Base-by-base conservation (phyloP, 2,113 vertebrate species). In the Hippoglossus stenolepis region DNA sequence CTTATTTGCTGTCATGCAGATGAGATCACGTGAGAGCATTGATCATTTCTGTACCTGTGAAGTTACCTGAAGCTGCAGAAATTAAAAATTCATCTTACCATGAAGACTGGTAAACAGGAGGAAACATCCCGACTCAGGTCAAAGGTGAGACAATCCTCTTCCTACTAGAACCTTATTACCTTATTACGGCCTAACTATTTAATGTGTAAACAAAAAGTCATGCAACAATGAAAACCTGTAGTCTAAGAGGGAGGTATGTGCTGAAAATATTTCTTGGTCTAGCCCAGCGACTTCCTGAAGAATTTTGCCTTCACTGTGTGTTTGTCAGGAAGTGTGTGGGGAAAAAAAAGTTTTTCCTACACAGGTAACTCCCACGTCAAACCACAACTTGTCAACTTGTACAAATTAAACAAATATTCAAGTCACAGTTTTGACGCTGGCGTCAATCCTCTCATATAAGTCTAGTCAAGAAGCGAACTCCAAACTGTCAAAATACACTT, bases 351-450 rank as follows among this genome's bases (percentile, higher is more conserved):
- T 15, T 31, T 53, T 66, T 54, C 65, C 49, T 56, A 23, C 28
- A 21, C 65, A 68, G 65, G 51, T 68, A 38, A 68, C 28, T 68
- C 65, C 65, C 65, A 53, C 31, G 31, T 68, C 49, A 28, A 66
- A 24, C 10, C 47, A 14, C 9, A 12, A 28, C 6, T 20, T 31
- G 31, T 31, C 31, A 7, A 7, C 31, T 31, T 31, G 31, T 31
- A 31, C 31, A 35, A 28, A 38, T 10, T 4, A 17, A 14, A 35
- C 24, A 35, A 8, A 67, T 10, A 35, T 53, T 53, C 45, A 2
- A 18, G 17, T 18, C 47, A 51, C 17, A 5, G 47, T 51, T 14
- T 47, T 49, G 17, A 49, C 5, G 2, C 10, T 61, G 35, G n/a
- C n/a, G 15, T 21, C 21, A 43, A 63, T 43, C 61, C 20, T 43